Conservation (phyloP, 1,140 invertebrate species). For the Cydia strobilella region DNA sequence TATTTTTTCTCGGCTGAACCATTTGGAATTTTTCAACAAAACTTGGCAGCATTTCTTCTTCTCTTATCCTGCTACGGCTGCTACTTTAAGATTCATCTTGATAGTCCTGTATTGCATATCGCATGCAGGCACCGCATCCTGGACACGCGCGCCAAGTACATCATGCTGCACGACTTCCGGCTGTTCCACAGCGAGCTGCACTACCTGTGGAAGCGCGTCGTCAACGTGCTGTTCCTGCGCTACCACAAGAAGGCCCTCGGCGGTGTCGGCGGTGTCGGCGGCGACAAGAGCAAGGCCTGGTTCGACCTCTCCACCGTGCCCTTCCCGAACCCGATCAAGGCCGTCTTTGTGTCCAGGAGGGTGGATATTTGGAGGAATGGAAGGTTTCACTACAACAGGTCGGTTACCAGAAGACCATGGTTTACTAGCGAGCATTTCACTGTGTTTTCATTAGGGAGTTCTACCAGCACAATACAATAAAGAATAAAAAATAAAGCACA, state of each 20-base stretch:
- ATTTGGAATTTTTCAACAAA: too few species aligned
- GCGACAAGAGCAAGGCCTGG: conserved; percentile 74
- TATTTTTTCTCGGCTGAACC: too few species aligned
- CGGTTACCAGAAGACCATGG: not conserved
- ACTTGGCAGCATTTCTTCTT: too few species aligned
- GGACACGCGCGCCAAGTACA: conserved; percentile 85
- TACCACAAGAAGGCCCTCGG: conserved; percentile 71
- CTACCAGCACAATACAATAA: too few species aligned
- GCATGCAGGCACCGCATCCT: conserved; percentile 85
- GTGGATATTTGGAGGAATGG: conserved; percentile 84
- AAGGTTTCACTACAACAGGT: conserved; percentile 79
- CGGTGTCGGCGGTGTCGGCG: too few species aligned
- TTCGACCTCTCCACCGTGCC: conserved; percentile 86
- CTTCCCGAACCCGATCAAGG: conserved; percentile 82
- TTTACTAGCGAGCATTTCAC: too few species aligned
- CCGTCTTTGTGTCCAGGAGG: conserved; percentile 78
- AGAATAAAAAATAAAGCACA: too few species aligned
- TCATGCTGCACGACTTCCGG: conserved; percentile 85
- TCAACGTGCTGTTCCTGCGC: conserved; percentile 87
- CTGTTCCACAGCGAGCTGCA: conserved; percentile 84
- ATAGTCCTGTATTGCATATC: conserved; percentile 41
- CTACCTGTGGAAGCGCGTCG: conserved; percentile 88
- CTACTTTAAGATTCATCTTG: too few species aligned
- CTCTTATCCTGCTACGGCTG: too few species aligned
- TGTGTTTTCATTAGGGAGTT: too few species aligned